phyloP scores from a whole-genome alignment of 2,113 vertebrate species.

The Leptosomus discolor region DNA sequence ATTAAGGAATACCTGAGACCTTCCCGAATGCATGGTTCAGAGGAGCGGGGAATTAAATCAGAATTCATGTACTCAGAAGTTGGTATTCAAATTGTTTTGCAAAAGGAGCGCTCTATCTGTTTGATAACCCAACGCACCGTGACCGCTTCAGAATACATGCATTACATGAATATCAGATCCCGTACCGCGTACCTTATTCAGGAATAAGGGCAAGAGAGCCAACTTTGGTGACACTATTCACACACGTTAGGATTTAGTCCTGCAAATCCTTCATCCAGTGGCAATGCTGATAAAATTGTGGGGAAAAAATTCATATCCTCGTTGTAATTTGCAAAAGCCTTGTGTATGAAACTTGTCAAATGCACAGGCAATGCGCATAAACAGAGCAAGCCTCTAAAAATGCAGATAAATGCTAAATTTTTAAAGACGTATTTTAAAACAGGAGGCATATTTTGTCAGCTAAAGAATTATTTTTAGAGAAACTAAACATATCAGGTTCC shows the following conservation, averaged over 20 bases:
- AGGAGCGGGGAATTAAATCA: neutral
- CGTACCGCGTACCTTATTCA: neutral
- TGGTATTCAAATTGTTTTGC: neutral
- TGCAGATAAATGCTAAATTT: neutral
- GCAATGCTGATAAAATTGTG: neutral
- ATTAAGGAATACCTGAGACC: neutral
- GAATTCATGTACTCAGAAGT: neutral
- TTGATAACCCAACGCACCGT: neutral
- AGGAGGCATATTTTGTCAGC: neutral
- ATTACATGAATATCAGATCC: neutral
- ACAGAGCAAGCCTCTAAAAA: neutral
- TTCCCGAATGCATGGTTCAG: neutral
- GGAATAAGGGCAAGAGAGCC: neutral
- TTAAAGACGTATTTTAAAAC: neutral
- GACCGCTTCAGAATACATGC: neutral
- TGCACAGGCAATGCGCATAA: fast-evolving
- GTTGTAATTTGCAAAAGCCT: neutral
- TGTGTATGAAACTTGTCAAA: neutral
- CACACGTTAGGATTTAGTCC: fast-evolving
- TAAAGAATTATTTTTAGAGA: neutral
- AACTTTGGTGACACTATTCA: fast-evolving
- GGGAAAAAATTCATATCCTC: neutral
- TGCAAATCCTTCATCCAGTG: neutral
- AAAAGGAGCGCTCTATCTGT: neutral
- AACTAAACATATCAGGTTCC: neutral